Base-by-base conservation (phyloP, 1,140 invertebrate species). In the Stenopsyche tienmushanensis region DNA sequence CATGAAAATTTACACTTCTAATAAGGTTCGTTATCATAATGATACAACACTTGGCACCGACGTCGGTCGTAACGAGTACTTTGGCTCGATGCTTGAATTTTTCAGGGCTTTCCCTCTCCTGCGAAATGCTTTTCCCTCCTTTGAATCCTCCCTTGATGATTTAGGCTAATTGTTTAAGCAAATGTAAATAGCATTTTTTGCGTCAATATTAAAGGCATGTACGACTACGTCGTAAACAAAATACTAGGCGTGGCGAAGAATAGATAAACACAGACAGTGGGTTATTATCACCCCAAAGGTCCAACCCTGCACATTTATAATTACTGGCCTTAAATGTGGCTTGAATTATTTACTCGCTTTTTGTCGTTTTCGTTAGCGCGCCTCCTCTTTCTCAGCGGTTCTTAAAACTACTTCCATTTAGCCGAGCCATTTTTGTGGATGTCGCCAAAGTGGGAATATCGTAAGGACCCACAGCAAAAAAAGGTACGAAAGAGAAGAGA, bases 21-120 rank as follows among this genome's bases (percentile, higher is more conserved):
- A 67, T 67, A 62, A 67, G 50, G 50, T 29, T 67, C 50, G 60
- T 67, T 67, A 55, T 62, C 34, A 67, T 67, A 62, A 62, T 57
- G 65, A 62, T 67, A 62, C 57, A 62, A 18, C 53, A 44, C 49
- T 15, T 47, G 42, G 42, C 10, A 41, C 13, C 39, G 29, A 39
- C 25, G 3, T 23, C 24, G 29, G 23, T n/a, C 24, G 10, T 57
- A 29, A 29, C 53, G n/a, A 15, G 55, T 44, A 15, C 20, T 39
- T 57, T 41, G n/a, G n/a, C n/a, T n/a, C n/a, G n/a, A n/a, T n/a
- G n/a, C n/a, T 21, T 39, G 5, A 15, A 39, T 57, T 57, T 15
- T 49, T 18, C 20, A 52, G 15, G 15, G 13, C 3, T 52, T 52
- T 52, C 7, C 23, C 8, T 1, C 9, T 13, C 49, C 5, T 34